Base-by-base conservation (phyloP, 2,113 vertebrate species). In the Agelaius tricolor region DNA sequence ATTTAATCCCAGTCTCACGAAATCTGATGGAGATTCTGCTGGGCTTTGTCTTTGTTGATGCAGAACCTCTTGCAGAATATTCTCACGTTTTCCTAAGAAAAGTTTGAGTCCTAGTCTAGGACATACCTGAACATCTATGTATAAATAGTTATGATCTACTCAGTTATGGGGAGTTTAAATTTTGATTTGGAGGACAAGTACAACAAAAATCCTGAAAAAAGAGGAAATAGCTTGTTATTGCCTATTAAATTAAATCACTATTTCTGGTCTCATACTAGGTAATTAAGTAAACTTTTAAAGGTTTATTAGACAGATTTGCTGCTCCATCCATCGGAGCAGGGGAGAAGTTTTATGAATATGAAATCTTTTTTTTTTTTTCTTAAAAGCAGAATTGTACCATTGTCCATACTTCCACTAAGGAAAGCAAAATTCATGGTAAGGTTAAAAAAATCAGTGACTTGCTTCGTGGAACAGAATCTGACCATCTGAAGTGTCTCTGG, bases 391-490 rank as follows among this genome's bases (percentile, higher is more conserved):
- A 44, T 13, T 27, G 27, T 52, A 11, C 7, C 37, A 37, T 7
- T 37, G 11, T 23, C 54, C 28, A 19, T 13, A 19, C 8, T 59
- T 27, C 17, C 10, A 12, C 18, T 33, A 24, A 59, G 19, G 24
- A 67, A 62, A 41, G 37, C 28, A 75, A 94, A 89, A 87, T 61
- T 41, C 23, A 44, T 0, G 3, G 52, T 26, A 41, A 72, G 44
- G 27, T n/a, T 61, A 44, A 87, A 54, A 54, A 69, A 92, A 86
- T 30, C 41, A 52, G 18, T 41, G 49, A 65, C 20, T 87, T 3
- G 1, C 33, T 72, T 75, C 0, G 0, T 2, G 8, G 51, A 39
- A 31, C 1, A 67, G 31, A 58, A 47, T 65, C 57, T 67, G 77
- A 14, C 63, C 65, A 58, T 63, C 39, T 52, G 1, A 80, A 74